Percentiles rank a stretch among this genome's conserved stretches.
phyloP scores from a whole-genome alignment of 2,113 vertebrate genomes.

The Steatornis caripensis region DNA sequence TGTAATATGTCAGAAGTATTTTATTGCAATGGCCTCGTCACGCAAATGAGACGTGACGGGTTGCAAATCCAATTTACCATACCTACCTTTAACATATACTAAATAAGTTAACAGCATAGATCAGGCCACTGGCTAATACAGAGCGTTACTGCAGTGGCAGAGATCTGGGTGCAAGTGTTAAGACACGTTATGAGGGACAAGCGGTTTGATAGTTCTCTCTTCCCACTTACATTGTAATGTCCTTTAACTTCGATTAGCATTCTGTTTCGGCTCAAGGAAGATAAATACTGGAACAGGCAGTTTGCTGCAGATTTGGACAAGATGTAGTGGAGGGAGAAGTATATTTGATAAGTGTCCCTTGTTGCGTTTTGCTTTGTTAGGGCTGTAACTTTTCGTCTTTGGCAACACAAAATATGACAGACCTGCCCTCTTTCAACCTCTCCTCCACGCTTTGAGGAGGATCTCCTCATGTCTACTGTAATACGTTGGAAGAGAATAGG shows the following conservation, averaged over 20 bases:
- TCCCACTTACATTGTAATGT: neutral
- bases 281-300: neutral
- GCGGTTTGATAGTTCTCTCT: neutral
- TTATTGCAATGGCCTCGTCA: conserved; percentile 11
- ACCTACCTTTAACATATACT: neutral
- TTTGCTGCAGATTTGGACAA: neutral
- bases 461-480: neutral
- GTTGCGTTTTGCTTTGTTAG: neutral
- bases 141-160: neutral
- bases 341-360: neutral
- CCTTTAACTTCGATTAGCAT: neutral
- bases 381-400: neutral
- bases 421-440: neutral
- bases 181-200: neutral
- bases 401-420: neutral
- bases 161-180: neutral
- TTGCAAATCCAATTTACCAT: conserved; percentile 41
- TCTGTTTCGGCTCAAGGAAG: neutral
- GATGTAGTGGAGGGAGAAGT: neutral
- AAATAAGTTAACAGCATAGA: neutral
- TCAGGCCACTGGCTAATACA: neutral
- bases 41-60: neutral
- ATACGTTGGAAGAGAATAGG: neutral
- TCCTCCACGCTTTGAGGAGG: neutral
- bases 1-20: conserved; percentile 49